A percentile compares a stretch with the other conserved stretches of the same genome.
phyloP scores from a whole-genome alignment of 2,888 invertebrate species.

The Caenorhabditis angaria region DNA sequence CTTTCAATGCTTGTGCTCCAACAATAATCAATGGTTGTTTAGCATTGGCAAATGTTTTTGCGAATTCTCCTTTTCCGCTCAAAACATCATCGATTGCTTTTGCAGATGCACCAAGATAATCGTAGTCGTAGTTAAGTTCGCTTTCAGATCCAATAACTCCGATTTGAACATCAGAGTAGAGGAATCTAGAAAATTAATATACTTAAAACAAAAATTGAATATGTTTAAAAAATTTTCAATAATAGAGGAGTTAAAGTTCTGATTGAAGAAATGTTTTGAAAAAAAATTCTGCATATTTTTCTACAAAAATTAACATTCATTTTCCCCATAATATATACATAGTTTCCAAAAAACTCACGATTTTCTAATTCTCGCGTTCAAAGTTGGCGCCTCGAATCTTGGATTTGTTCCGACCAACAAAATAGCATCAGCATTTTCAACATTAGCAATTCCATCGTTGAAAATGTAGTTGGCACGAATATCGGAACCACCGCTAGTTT shows the following conservation, averaged over 20 bases:
- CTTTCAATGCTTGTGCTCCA: constrained; percentile 84
- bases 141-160: constrained; percentile 89
- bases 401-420: constrained; percentile 95
- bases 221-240: too few relatives aligned
- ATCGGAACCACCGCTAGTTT: constrained; percentile 64
- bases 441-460: constrained; percentile 86
- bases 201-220: too few relatives aligned
- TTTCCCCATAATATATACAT: background rate
- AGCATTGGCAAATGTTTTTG: constrained; percentile 75
- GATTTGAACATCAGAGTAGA: constrained; percentile 88
- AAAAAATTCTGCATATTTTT: too few relatives aligned
- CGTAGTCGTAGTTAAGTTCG: constrained; percentile 90
- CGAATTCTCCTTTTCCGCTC: constrained; percentile 78
- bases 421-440: constrained; percentile 92
- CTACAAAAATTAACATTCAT: too few relatives aligned
- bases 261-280: too few relatives aligned
- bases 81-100: constrained; percentile 82
- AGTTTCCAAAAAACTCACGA: constrained; percentile 73
- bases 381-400: constrained; percentile 92
- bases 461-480: constrained; percentile 82
- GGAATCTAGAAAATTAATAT: constrained; percentile 76
- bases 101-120: constrained; percentile 86
- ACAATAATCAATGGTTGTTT: constrained; percentile 89
- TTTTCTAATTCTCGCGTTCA: constrained; percentile 94
- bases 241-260: too few relatives aligned